These are phyloP conservation scores for Sanderia malayensis DNA, from an alignment of 30 jellyfish, hydroid and myxozoan genomes.

Conservation along the genomic window DNA sequence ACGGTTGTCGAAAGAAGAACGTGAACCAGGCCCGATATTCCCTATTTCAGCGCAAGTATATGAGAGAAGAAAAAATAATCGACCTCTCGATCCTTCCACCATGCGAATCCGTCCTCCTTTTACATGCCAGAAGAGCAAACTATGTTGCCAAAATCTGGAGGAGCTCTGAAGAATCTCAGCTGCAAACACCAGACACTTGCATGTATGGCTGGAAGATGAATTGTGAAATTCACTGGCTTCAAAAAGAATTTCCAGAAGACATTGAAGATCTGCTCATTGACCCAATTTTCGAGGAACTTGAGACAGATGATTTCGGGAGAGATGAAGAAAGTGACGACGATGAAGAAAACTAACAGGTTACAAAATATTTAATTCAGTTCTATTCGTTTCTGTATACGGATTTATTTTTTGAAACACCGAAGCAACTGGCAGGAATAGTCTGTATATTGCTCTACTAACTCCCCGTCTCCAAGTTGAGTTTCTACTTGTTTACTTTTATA, in stretches of 20 bases:
- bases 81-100: conserved; percentile 18
- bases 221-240: background rate
- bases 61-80: background rate
- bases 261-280: conserved; percentile 15
- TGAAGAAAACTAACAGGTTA: background rate
- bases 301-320: conserved; percentile 3
- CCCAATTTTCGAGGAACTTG: background rate
- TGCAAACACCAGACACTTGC: conserved; percentile 19
- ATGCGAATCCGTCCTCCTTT: conserved; percentile 4
- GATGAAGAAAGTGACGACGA: background rate
- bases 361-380: too few species aligned
- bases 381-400: background rate
- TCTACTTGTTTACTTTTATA: too few species aligned
- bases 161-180: conserved; percentile 9
- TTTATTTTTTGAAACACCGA: background rate
- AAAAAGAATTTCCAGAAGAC: conserved; percentile 7
- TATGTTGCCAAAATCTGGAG: conserved; percentile 21
- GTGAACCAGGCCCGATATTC: background rate
- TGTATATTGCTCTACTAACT: background rate
- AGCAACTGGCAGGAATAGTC: background rate
- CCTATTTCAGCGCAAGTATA: background rate
- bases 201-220: background rate
- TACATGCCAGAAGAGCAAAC: conserved; percentile 24
- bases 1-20: conserved; percentile 28
- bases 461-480: too few species aligned